Conservation (phyloP, 2,888 invertebrate genomes). For the Theretra japonica region DNA sequence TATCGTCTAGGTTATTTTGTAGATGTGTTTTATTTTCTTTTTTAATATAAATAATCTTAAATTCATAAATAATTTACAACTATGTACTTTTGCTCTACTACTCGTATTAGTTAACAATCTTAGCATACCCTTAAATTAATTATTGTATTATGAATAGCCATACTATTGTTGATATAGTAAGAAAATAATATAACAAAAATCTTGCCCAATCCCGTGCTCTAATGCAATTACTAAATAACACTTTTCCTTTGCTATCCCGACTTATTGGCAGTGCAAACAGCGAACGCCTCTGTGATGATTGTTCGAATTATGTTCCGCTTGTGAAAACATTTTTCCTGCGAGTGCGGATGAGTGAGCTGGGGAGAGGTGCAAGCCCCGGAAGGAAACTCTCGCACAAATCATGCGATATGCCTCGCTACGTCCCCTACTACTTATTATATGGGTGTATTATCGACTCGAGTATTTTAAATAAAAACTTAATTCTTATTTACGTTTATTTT, state of each 20-base stretch:
- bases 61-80: too few species aligned
- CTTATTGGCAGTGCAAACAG: constrained; percentile 29
- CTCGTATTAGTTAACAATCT: too few species aligned
- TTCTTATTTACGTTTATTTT: not conserved
- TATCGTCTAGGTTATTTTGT: not conserved
- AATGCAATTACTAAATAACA: not conserved
- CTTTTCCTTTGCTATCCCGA: not conserved
- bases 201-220: not conserved
- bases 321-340: constrained; percentile 30
- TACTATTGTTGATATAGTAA: too few species aligned
- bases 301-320: constrained; percentile 29
- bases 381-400: constrained; percentile 38
- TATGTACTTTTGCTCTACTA: too few species aligned
- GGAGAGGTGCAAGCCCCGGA: constrained; percentile 28
- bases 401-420: constrained; percentile 27
- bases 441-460: not conserved
- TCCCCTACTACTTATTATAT: not conserved
- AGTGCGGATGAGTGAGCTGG: constrained; percentile 14
- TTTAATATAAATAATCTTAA: too few species aligned
- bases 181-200: not conserved
- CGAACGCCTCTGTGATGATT: constrained; percentile 21
- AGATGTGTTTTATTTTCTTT: not conserved
- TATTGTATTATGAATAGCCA: too few species aligned
- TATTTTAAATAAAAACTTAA: too few species aligned
- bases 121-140: too few species aligned